Evolutionary conservation across 2,797 vertebrate genomes (phyloP).

Genomic region (Artibeus jamaicensis): DNA sequence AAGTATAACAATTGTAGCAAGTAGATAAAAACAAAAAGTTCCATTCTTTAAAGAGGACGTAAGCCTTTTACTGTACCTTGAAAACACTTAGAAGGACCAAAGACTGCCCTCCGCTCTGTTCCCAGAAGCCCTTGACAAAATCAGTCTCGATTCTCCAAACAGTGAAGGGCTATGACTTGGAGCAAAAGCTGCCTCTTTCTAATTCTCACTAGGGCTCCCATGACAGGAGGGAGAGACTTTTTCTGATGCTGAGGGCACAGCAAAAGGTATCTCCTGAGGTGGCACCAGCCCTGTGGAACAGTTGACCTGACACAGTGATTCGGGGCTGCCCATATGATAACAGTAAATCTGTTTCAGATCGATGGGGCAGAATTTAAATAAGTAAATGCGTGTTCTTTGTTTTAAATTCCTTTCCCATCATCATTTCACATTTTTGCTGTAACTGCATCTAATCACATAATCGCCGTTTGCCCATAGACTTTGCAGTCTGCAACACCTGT

Average conservation of each 20-base stretch:
- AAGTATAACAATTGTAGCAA: not conserved
- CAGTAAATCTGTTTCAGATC: not conserved
- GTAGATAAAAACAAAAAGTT: not conserved
- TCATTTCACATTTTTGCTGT: not conserved
- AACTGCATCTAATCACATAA: not conserved
- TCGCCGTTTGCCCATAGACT: not conserved
- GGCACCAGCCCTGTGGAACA: not conserved
- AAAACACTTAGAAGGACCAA: not conserved
- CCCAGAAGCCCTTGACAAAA: not conserved
- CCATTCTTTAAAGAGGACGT: not conserved
- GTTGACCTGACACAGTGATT: not conserved
- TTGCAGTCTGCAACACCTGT: not conserved
- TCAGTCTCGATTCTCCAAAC: not conserved
- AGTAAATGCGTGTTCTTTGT: not conserved
- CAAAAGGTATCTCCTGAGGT: not conserved
- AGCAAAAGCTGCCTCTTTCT: not conserved
- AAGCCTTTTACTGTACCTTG: not conserved
- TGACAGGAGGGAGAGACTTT: not conserved
- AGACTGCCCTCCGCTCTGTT: not conserved
- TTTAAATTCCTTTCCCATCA: not conserved
- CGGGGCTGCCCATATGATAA: not conserved
- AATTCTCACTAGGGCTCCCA: not conserved
- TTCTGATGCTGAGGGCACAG: not conserved
- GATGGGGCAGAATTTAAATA: slow-evolving; percentile 1
- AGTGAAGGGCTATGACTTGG: not conserved